A percentile compares a stretch with the other conserved stretches of the same genome.
Conservation (phyloP, 1,140 invertebrate species). For the Drosophila neocordata region DNA sequence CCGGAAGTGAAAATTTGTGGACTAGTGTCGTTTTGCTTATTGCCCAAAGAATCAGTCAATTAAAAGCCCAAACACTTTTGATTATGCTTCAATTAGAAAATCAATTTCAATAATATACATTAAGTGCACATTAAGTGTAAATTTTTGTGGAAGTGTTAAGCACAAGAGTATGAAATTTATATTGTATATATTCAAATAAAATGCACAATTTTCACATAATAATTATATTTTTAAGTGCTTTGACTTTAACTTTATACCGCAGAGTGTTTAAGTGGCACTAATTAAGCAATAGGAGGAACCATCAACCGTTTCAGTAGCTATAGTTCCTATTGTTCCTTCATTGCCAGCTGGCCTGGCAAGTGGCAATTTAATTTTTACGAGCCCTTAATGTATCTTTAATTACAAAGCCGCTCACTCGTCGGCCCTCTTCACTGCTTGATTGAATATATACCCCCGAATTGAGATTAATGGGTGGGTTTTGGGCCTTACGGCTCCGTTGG, state of each 20-base stretch:
- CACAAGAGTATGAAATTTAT: background rate
- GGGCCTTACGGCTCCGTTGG: conserved; percentile 6
- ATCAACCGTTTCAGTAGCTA: conserved; percentile 16
- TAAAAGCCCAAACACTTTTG: no score
- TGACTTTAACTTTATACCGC: background rate
- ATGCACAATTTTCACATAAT: conserved; percentile 11
- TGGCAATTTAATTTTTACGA: conserved; percentile 76
- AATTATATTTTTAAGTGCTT: background rate
- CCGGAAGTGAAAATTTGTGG: no score
- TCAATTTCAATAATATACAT: no score
- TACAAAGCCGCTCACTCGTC: conserved; percentile 42
- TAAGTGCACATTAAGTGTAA: no score
- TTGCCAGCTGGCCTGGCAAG: conserved; percentile 25
- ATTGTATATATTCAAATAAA: conserved; percentile 12
- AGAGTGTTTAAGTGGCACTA: conserved; percentile 25
- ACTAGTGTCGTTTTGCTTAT: no score
- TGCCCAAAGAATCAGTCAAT: no score
- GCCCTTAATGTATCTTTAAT: conserved; percentile 73
- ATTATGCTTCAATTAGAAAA: no score
- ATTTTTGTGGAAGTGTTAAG: no score
- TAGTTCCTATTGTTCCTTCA: background rate
- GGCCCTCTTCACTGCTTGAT: conserved; percentile 50
- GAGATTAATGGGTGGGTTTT: conserved; percentile 58
- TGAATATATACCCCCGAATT: conserved; percentile 70
- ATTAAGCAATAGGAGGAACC: conserved; percentile 22